A percentile compares a stretch with the other conserved stretches of the same genome.
phyloP scores from a whole-genome alignment of 2,888 invertebrate genomes.

The Volucella inanis region DNA sequence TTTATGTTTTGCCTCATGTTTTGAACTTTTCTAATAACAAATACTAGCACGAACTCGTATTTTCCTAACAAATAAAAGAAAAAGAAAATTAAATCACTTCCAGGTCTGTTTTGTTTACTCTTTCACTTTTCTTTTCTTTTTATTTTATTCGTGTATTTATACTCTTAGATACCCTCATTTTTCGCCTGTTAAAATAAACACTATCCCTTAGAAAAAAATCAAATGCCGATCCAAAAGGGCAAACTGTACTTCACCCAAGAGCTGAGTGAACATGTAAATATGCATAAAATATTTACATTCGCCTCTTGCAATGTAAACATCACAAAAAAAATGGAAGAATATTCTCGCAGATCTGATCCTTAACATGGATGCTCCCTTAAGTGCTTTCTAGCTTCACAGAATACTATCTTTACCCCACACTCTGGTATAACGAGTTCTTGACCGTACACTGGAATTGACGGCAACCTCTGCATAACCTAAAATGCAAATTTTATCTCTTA shows the following conservation, averaged over 20 bases:
- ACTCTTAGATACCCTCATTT: no score
- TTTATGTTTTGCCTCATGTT: no score
- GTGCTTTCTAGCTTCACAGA: slow-evolving; percentile 22
- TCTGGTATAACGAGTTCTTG: slow-evolving; percentile 18
- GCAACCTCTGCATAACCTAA: slow-evolving; percentile 44
- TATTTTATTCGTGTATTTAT: no score
- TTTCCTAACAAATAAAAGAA: no score
- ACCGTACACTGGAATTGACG: slow-evolving; percentile 42
- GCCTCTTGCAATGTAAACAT: not conserved
- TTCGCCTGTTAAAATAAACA: no score
- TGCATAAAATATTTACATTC: slow-evolving; percentile 45
- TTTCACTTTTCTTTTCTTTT: no score
- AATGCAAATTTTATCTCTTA: slow-evolving; percentile 59
- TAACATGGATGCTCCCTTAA: slow-evolving; percentile 32
- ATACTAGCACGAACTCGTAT: no score
- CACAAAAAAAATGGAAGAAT: slow-evolving; percentile 29
- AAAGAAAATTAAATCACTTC: no score
- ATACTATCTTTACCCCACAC: not conserved
- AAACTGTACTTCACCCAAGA: not conserved
- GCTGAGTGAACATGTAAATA: slow-evolving; percentile 30
- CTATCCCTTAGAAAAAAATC: no score
- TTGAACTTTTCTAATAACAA: no score
- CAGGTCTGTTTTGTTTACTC: no score
- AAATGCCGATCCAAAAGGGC: no score
- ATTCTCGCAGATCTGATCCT: slow-evolving; percentile 41